Evolutionary conservation across 1,140 invertebrate species (phyloP), one percentile per base, ranked within the genome.

Genomic region (Teleopsis dalmanni): DNA sequence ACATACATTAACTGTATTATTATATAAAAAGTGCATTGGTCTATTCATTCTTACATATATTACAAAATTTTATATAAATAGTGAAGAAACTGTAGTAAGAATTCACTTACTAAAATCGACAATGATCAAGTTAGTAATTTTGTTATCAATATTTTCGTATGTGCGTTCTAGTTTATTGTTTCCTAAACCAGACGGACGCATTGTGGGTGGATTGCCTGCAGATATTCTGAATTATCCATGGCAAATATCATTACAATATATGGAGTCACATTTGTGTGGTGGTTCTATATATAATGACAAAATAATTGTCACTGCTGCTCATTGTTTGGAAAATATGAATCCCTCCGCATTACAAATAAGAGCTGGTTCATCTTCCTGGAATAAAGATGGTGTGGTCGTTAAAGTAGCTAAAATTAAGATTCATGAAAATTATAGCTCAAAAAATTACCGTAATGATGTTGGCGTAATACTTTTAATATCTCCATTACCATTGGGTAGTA

Each of bases 251-350:
- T 48, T 52, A 42, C 41, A 53, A 37, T 13, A 9, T 6, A 31
- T 16, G 4, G 60, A 64, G 26, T 58, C 57, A 21, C 73, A 73
- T 50, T 58, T 53, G 40, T 82, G 81, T 52, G 80, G 80, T 11
- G 81, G 76, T 11, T 75, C 76, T 13, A 65, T 83, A 47, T 72
- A 81, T 59, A n/a, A n/a, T 3, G 8, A 29, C 10, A 56, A 59
- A 1, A 47, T 47, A n/a, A 60, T 80, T 34, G 33, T 83, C 16
- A 79, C 76, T 13, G 80, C 81, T 25, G 80, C 78, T 42, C 81
- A 83, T 56, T 83, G 81, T 49, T 42, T 66, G 54, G 57, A 66
- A 13, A 38, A 40, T 2, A 50, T 57, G 25, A 31, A 19, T 9
- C 45, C 56, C 6, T 23, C 3, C 11, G 36, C 56, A 26, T 16